Percentiles rank a stretch among this genome's conserved stretches.
These are phyloP conservation scores for Tenthredo notha DNA, from an alignment of 2,888 invertebrate genomes.

Conservation along the genomic window DNA sequence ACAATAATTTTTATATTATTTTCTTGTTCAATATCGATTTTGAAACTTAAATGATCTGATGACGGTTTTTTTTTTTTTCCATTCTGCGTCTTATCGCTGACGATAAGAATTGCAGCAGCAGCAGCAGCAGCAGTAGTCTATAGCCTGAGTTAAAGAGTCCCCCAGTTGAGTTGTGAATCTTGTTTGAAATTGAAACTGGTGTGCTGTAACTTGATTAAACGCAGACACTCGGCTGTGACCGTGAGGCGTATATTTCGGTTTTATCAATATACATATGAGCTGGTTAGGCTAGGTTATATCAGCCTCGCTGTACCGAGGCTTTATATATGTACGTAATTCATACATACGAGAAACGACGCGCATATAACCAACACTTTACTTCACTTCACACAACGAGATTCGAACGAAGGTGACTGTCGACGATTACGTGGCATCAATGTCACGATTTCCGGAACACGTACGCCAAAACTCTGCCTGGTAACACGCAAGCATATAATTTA, in stretches of 20 bases:
- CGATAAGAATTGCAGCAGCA: background rate
- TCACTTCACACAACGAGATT: conserved; percentile 27
- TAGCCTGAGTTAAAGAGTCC: background rate
- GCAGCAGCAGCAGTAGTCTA: background rate
- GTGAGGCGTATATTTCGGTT: conserved; percentile 36
- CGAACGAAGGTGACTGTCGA: conserved; percentile 14
- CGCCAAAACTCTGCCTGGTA: conserved; percentile 26
- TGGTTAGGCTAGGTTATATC: background rate
- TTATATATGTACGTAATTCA: background rate
- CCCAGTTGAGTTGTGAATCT: background rate
- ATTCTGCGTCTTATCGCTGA: background rate
- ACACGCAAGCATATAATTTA: conserved; percentile 1
- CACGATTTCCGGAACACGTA: conserved; percentile 39
- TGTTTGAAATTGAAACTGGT: conserved; percentile 21
- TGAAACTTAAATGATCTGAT: too few relatives aligned
- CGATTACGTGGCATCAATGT: conserved; percentile 41
- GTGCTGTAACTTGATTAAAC: conserved; percentile 39
- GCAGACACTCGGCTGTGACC: conserved; percentile 45
- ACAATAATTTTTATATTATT: background rate
- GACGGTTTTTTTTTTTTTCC: background rate
- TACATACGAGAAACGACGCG: background rate
- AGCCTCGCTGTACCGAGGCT: conserved; percentile 4
- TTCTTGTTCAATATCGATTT: background rate
- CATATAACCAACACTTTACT: background rate
- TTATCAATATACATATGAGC: conserved; percentile 29